A percentile compares a stretch with the other conserved stretches of the same genome.
These are phyloP conservation scores for Psophia crepitans DNA, from an alignment of 2,113 vertebrate genomes.

Conservation along the genomic window DNA sequence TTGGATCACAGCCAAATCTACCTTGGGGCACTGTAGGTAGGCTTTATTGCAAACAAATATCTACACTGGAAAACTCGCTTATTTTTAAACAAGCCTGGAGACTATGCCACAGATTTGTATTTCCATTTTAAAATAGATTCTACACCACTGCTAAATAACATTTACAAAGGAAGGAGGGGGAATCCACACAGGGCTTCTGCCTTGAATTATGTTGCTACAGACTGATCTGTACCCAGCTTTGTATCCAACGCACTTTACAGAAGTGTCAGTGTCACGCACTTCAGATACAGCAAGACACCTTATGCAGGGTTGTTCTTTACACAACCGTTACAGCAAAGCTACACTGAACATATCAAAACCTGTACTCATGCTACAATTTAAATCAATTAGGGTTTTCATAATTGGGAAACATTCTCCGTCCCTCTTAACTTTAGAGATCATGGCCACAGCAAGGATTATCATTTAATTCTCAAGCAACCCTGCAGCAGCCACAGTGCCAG, in stretches of 20 bases:
- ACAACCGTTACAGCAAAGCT: background rate
- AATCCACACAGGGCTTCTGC: background rate
- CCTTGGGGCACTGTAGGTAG: background rate
- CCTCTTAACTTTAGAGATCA: background rate
- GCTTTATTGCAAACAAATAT: background rate
- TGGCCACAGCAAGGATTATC: background rate
- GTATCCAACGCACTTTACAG: background rate
- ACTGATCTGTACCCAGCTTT: background rate
- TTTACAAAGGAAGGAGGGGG: background rate
- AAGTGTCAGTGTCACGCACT: background rate
- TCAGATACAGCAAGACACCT: background rate
- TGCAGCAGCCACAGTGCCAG: background rate
- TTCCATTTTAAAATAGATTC: background rate
- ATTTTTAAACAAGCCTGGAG: background rate
- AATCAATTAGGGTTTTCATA: background rate
- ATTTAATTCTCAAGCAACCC: background rate
- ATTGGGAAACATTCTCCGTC: background rate
- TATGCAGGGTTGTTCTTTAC: background rate
- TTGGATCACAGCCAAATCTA: background rate
- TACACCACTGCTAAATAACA: background rate
- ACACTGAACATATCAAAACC: background rate
- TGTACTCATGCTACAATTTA: background rate
- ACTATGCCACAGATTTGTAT: background rate
- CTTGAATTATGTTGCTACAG: background rate
- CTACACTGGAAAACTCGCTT: background rate